Evolutionary conservation across 2,113 vertebrate species (phyloP).

Genomic region (Anas platyrhynchos): DNA sequence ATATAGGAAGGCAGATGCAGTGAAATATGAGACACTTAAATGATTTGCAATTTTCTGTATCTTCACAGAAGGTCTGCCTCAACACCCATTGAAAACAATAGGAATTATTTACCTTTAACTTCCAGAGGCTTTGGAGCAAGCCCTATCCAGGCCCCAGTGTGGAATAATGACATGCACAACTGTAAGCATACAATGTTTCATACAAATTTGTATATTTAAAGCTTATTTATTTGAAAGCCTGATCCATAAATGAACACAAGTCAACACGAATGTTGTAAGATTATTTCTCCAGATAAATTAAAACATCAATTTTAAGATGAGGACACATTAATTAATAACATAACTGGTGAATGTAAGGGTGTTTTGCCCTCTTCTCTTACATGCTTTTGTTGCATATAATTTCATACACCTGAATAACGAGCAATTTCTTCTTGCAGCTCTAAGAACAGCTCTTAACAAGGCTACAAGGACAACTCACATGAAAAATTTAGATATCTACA

Average conservation of each 20-base stretch:
- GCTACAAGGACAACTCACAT: conserved; percentile 54
- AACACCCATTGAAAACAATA: not conserved
- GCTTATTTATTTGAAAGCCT: not conserved
- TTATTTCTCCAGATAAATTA: not conserved
- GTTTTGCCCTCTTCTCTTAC: not conserved
- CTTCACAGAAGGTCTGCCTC: not conserved
- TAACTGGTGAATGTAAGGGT: not conserved
- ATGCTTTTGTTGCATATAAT: not conserved
- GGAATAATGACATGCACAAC: not conserved
- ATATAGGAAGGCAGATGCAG: not conserved
- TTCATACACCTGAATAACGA: conserved; percentile 22
- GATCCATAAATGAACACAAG: not conserved
- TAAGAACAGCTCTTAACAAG: conserved; percentile 66
- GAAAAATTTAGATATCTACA: conserved; percentile 72
- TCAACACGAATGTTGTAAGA: not conserved
- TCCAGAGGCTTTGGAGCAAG: not conserved
- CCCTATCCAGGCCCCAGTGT: rapidly evolving
- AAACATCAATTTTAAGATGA: conserved; percentile 1
- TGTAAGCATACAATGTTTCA: not conserved
- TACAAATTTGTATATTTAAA: not conserved
- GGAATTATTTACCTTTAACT: not conserved
- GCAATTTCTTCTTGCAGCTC: conserved; percentile 26
- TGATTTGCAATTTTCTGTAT: not conserved
- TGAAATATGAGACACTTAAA: not conserved
- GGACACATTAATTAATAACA: not conserved